These are phyloP conservation scores for Phoxinus phoxinus DNA, from an alignment of 2,113 vertebrate species.

Conservation along the genomic window DNA sequence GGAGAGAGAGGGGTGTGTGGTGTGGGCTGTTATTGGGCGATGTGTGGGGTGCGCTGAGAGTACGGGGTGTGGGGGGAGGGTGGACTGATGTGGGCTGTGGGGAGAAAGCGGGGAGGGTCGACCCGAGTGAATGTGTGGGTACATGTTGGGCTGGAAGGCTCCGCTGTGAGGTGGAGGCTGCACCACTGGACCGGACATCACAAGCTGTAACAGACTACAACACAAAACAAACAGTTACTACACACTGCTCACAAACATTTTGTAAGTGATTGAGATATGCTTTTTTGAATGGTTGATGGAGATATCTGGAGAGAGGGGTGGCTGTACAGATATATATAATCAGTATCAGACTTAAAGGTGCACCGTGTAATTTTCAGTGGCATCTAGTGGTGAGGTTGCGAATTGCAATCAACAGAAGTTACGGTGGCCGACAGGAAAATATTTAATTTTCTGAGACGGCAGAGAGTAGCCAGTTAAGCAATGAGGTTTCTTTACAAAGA, in stretches of 20 bases:
- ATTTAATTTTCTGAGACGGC: no score
- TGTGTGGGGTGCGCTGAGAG: constrained; percentile 49
- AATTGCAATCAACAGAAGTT: no score
- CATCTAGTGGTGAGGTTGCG: no score
- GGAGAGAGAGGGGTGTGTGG: constrained; percentile 68
- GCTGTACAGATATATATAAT: background rate
- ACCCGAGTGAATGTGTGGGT: constrained; percentile 87
- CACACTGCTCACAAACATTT: background rate
- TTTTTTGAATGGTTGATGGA: background rate
- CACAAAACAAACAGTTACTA: background rate
- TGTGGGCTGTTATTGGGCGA: constrained; percentile 72
- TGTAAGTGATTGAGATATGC: background rate
- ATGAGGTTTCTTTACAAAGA: no score
- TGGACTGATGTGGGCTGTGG: constrained; percentile 67
- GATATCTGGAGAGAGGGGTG: background rate
- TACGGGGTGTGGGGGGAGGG: constrained; percentile 67
- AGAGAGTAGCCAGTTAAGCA: no score
- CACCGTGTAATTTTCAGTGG: no score
- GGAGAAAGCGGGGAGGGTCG: constrained; percentile 58
- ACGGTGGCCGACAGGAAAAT: no score
- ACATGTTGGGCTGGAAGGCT: constrained; percentile 80
- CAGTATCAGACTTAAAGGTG: background rate
- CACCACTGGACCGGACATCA: constrained; percentile 89
- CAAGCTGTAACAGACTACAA: constrained; percentile 93
- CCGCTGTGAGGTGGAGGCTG: constrained; percentile 78